Evolutionary conservation across 92 coral and sea anemone species (phyloP).

Genomic region (Bergia puertoricense): DNA sequence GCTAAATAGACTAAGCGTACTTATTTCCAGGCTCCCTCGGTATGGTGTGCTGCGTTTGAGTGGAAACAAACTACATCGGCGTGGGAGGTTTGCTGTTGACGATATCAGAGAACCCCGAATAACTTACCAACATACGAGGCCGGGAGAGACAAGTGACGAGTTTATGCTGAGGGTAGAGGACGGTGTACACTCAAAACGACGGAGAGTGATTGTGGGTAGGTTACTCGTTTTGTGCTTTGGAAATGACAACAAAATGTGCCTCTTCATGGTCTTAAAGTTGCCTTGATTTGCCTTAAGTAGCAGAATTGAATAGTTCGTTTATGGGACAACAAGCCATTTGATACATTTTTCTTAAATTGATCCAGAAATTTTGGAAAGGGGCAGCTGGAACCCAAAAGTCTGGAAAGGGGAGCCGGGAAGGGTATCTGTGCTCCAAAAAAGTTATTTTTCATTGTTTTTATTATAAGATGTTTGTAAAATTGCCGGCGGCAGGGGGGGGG

Average conservation of each 20-base stretch:
- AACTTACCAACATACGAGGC: constrained; percentile 62
- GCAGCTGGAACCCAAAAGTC: no score
- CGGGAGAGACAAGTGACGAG: constrained; percentile 88
- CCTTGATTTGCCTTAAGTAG: no score
- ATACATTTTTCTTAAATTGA: no score
- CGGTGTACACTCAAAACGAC: constrained; percentile 69
- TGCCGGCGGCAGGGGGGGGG: no score
- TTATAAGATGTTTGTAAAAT: no score
- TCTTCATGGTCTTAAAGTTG: no score
- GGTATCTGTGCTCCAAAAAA: no score
- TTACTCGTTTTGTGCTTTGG: neutral
- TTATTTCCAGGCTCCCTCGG: constrained; percentile 64
- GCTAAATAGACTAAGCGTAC: constrained; percentile 48
- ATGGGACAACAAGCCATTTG: no score
- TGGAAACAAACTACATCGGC: constrained; percentile 59
- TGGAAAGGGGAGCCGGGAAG: no score
- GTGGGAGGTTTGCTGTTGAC: constrained; percentile 67
- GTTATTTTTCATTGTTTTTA: no score
- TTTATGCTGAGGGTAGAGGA: constrained; percentile 67
- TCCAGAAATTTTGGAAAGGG: no score
- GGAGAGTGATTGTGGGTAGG: constrained; percentile 76
- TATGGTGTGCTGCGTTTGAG: constrained; percentile 72
- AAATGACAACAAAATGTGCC: neutral
- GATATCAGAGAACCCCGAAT: constrained; percentile 69
- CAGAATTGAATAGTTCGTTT: no score